A percentile compares a stretch with the other conserved stretches of the same genome.
Evolutionary conservation across 2,113 vertebrate genomes (phyloP).

Genomic region (Mesembrinibis cayennensis): DNA sequence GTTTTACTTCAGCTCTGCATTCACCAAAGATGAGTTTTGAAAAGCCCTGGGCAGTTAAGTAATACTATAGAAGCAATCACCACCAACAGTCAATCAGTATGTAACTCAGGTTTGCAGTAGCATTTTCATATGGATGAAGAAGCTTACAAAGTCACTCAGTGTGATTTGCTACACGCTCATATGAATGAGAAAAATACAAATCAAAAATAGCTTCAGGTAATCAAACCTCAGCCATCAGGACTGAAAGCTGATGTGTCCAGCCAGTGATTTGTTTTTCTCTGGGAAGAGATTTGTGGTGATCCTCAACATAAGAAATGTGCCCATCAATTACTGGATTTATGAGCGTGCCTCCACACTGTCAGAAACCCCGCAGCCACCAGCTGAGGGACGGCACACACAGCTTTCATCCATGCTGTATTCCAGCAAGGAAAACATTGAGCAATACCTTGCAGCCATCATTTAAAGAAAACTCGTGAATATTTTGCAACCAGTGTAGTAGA

Average conservation of each 20-base stretch:
- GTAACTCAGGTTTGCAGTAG: background rate
- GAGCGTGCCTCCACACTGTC: accelerated
- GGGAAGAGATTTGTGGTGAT: background rate
- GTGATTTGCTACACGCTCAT: background rate
- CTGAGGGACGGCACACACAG: accelerated
- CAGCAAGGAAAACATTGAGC: background rate
- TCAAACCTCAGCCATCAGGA: background rate
- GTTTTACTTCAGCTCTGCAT: background rate
- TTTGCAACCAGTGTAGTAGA: background rate
- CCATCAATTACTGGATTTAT: background rate
- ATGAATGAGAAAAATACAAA: background rate
- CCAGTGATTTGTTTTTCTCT: background rate
- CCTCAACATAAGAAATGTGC: background rate
- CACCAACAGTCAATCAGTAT: background rate
- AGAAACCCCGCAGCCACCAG: background rate
- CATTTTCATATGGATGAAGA: background rate
- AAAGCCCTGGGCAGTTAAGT: background rate
- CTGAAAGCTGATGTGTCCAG: background rate
- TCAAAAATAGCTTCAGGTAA: background rate
- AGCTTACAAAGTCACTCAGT: background rate
- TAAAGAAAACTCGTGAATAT: background rate
- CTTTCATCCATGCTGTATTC: background rate
- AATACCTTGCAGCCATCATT: background rate
- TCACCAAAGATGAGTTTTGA: background rate
- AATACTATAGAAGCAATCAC: background rate